Percentiles rank a stretch among this genome's conserved stretches.
Conservation (phyloP, 2,113 vertebrate species). For the Corythornis cristatus region DNA sequence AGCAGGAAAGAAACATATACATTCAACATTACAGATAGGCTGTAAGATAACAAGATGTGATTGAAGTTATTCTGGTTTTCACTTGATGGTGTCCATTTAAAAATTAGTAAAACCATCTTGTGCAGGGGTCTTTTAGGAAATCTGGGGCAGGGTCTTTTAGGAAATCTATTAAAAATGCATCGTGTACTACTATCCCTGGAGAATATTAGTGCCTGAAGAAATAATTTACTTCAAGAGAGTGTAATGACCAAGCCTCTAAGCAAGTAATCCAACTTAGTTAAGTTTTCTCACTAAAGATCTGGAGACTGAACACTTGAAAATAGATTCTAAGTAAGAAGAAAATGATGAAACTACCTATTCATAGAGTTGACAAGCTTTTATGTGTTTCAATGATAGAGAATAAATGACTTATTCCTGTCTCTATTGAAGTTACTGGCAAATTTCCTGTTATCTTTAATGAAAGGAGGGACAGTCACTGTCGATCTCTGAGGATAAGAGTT, state of each 20-base stretch:
- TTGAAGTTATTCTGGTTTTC: neutral
- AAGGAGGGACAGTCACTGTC: neutral
- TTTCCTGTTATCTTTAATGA: neutral
- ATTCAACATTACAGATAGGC: neutral
- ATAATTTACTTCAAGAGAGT: neutral
- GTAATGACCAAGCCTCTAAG: neutral
- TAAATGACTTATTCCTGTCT: neutral
- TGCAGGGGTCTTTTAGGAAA: neutral
- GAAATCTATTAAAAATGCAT: neutral
- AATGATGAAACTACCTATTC: neutral
- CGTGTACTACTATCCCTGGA: neutral
- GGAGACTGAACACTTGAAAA: neutral
- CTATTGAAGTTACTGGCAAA: neutral
- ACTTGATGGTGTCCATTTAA: neutral
- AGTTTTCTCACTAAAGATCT: neutral
- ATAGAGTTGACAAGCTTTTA: constrained; percentile 5
- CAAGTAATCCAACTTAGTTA: neutral
- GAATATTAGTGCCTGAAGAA: neutral
- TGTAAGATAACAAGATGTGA: neutral
- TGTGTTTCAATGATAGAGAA: neutral
- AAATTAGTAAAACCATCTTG: neutral
- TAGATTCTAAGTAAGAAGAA: neutral
- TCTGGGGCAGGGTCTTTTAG: neutral
- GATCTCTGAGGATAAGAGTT: neutral
- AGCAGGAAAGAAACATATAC: neutral